phyloP scores from a whole-genome alignment of 2,888 invertebrate species.

The Pasiphila rectangulata region DNA sequence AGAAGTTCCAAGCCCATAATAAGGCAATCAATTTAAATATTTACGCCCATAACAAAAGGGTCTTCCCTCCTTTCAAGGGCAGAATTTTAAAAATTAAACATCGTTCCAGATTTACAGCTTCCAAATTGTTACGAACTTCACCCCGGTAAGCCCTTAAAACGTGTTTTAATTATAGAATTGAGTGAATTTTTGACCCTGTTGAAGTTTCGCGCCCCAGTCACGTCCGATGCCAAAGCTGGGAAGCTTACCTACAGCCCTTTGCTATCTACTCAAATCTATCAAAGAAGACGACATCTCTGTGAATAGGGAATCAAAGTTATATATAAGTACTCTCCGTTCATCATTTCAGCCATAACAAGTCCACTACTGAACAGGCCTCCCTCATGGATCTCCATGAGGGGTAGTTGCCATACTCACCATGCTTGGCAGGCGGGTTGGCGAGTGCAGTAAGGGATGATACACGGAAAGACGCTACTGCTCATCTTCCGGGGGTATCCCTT shows the following conservation, averaged over 20 bases:
- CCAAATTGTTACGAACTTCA: slow-evolving; percentile 21
- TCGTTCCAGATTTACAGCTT: slow-evolving; percentile 20
- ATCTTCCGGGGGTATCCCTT: no score
- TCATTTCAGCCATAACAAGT: no score
- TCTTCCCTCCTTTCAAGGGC: slow-evolving; percentile 3
- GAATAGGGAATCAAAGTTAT: slow-evolving; percentile 3
- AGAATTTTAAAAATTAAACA: slow-evolving; percentile 29
- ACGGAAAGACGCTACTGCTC: no score
- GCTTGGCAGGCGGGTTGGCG: no score
- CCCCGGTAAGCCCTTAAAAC: slow-evolving; percentile 17
- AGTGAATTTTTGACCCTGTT: slow-evolving; percentile 26
- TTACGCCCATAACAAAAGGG: neutral
- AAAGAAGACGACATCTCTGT: slow-evolving; percentile 5
- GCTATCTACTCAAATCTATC: slow-evolving; percentile 2
- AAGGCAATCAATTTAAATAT: neutral
- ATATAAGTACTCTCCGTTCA: no score
- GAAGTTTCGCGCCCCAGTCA: slow-evolving; percentile 14
- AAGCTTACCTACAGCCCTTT: neutral
- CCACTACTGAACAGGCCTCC: no score
- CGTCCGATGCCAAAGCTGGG: slow-evolving; percentile 1
- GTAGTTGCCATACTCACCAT: no score
- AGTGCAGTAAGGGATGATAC: no score
- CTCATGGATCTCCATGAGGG: no score
- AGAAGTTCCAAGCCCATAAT: neutral
- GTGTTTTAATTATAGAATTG: slow-evolving; percentile 33